A percentile compares a stretch with the other conserved stretches of the same genome.
Evolutionary conservation across 2,888 invertebrate species (phyloP).

Genomic region (Pristionchus arcanus): DNA sequence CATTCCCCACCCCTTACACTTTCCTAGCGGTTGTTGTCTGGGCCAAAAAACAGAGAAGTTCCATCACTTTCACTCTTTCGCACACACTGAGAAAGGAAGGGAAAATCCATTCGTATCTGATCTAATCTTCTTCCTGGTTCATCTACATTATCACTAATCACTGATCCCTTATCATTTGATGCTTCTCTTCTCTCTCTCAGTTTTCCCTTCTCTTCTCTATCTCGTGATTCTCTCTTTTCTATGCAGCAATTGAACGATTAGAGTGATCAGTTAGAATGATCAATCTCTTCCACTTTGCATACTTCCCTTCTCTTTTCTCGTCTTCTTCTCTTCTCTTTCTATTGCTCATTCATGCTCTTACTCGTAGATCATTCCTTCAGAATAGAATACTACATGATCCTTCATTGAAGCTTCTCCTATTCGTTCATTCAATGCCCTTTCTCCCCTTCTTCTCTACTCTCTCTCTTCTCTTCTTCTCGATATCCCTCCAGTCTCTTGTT

Average conservation of each 20-base stretch:
- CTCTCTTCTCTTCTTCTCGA: conserved; percentile 49
- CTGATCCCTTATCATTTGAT: conserved; percentile 39
- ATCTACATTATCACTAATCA: background rate
- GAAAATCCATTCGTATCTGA: background rate
- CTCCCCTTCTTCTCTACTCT: conserved; percentile 25
- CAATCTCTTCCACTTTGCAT: conserved; percentile 19
- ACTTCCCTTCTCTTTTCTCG: conserved; percentile 11
- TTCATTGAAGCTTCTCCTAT: background rate
- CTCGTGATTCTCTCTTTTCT: conserved; percentile 57
- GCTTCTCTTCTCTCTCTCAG: conserved; percentile 55
- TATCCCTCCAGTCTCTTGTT: conserved; percentile 51
- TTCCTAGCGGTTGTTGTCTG: background rate
- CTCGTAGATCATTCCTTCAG: background rate
- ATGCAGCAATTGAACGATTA: background rate
- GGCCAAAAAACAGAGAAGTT: background rate
- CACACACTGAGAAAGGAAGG: background rate
- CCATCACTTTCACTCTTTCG: background rate
- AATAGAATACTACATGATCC: background rate
- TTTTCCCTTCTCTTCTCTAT: conserved; percentile 57
- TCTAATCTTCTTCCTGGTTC: conserved; percentile 40
- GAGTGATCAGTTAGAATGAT: conserved; percentile 28
- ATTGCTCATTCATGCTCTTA: background rate
- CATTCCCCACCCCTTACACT: background rate
- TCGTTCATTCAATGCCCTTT: background rate
- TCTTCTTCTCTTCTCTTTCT: background rate